Base-by-base conservation (phyloP, 2,113 vertebrate genomes). In the Petrocephalus microphthalmus region DNA sequence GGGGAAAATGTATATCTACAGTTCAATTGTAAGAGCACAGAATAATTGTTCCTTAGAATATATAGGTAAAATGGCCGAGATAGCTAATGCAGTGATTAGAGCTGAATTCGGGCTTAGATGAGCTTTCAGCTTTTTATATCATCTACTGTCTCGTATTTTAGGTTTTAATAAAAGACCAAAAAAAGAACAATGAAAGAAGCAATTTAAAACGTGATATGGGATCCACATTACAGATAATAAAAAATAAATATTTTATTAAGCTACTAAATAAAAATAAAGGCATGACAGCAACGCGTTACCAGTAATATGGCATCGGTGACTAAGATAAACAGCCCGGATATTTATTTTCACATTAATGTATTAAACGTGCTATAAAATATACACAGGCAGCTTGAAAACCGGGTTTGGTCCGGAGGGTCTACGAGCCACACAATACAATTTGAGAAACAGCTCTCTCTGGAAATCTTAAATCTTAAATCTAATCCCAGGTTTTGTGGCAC, bases 401-500 rank as follows among this genome's bases (percentile, higher is more conserved):
- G 29, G 22, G 47, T 87, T 87, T 54, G 25, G 64, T 81, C 17
- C 7, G 67, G 87, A 29, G 74, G 51, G 17, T 78, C 29, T 54
- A 25, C 29, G 22, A 49, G 33, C 67, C 47, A 42, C 49, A 19
- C 74, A 37, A 87, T 78, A 54, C 64, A 37, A 78, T 87, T 87
- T 25, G 42, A 45, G 10, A 47, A 25, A 49, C 60, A 81, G 51
- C 67, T 49, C 25, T 54, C 64, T 87, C 49, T 87, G 51, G 67
- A 84, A 86, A 96, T 95, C 90, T 90, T 49, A 49, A 49, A 7
- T 49, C 87, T 37, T 53, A 1, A 64, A 89, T 92, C 94, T 95
- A 95, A 96, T 94, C 93, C 92, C 93, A 91, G 92, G 91, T 94
- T 92, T 91, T 95, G 92, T 92, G 93, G 92, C 88, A 92, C 91